A percentile compares a stretch with the other conserved stretches of the same genome.
phyloP scores from a whole-genome alignment of 2,888 invertebrate genomes.

The Mythimna pallens region DNA sequence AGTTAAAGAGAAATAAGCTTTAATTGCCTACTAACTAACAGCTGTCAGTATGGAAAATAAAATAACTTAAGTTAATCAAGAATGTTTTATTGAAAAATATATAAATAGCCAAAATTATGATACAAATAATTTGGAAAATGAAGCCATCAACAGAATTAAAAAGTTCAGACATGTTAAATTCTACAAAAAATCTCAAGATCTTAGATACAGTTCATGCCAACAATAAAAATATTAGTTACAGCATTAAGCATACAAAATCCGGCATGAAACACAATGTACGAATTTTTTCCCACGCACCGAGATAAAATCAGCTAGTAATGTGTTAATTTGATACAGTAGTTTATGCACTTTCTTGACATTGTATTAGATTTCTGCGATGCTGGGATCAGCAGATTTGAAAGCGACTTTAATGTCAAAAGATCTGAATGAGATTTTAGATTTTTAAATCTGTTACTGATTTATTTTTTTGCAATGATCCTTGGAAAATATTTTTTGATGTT shows the following conservation, averaged over 20 bases:
- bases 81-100: neutral
- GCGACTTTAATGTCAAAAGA: constrained; percentile 2
- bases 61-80: neutral
- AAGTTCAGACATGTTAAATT: neutral
- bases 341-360: constrained; percentile 45
- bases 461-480: neutral
- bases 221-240: constrained; percentile 58
- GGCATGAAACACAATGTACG: constrained; percentile 36
- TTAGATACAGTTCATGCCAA: constrained; percentile 33
- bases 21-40: neutral
- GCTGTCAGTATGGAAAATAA: neutral
- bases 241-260: constrained; percentile 44
- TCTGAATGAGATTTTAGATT: neutral
- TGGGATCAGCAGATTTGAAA: constrained; percentile 4
- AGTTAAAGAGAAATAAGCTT: constrained; percentile 1
- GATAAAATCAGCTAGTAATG: constrained; percentile 50
- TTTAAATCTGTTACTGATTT: neutral
- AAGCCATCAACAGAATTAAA: neutral
- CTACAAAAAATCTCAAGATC: constrained; percentile 18
- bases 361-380: constrained; percentile 20
- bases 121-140: neutral
- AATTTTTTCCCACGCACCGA: constrained; percentile 55
- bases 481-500: too few relatives aligned
- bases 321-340: constrained; percentile 50
- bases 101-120: neutral